Conservation (phyloP, 2,888 invertebrate genomes). For the Lithophane socia region DNA sequence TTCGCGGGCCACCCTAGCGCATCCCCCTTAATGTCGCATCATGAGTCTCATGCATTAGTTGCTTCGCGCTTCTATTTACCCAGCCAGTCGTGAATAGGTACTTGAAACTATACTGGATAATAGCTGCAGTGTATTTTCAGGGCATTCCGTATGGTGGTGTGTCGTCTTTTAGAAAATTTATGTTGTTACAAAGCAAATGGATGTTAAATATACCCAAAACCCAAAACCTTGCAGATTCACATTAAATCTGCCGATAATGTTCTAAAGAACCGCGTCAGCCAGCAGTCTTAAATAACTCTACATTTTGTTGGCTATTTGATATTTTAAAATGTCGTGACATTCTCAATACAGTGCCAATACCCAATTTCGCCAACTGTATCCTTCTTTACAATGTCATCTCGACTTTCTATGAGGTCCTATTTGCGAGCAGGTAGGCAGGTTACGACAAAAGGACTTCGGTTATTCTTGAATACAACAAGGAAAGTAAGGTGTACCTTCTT, state of each 20-base stretch:
- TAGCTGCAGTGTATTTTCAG: constrained; percentile 1
- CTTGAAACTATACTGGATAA: background rate
- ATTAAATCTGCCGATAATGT: background rate
- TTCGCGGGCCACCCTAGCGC: too few relatives aligned
- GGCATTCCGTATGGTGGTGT: background rate
- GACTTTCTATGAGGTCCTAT: constrained; percentile 60
- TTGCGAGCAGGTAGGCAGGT: constrained; percentile 65
- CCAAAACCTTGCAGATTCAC: background rate
- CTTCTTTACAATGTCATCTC: constrained; percentile 60
- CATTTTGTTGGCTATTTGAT: constrained; percentile 39
- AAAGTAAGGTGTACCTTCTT: constrained; percentile 66
- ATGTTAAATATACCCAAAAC: too few relatives aligned
- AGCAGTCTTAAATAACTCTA: background rate
- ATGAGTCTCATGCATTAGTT: constrained; percentile 33
- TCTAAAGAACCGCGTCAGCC: background rate
- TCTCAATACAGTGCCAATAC: constrained; percentile 52
- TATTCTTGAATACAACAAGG: constrained; percentile 64
- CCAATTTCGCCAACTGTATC: constrained; percentile 57
- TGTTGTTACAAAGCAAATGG: background rate
- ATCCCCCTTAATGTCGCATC: constrained; percentile 44
- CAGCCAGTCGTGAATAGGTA: constrained; percentile 8
- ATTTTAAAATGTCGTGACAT: constrained; percentile 48
- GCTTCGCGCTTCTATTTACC: constrained; percentile 12
- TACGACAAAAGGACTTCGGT: constrained; percentile 63
- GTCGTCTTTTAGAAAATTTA: background rate